Evolutionary conservation across 2,888 invertebrate species (phyloP).

Genomic region (Andrena trimmerana): DNA sequence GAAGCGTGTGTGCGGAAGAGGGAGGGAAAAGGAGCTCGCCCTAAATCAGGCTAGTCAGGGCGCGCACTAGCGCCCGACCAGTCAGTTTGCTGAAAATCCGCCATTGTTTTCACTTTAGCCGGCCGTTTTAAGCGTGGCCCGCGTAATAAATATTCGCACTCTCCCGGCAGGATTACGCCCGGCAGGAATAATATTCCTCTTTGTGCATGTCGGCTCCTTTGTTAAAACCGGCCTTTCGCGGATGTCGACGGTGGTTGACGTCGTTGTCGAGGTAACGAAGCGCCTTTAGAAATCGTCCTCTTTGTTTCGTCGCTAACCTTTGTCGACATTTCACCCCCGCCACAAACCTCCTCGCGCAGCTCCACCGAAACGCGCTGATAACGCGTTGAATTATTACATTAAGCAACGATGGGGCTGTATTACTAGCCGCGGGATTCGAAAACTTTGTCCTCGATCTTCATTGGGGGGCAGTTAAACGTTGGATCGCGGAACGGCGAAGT

Average conservation of each 20-base stretch:
- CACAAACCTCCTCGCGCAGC: no score
- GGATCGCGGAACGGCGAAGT: not conserved
- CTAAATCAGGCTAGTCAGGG: slow-evolving; percentile 64
- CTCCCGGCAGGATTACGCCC: slow-evolving; percentile 76
- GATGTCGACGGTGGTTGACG: slow-evolving; percentile 67
- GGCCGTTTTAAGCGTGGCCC: slow-evolving; percentile 72
- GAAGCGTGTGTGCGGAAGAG: not conserved
- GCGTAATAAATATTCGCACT: slow-evolving; percentile 81
- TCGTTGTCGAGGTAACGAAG: slow-evolving; percentile 73
- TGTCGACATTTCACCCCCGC: slow-evolving; percentile 58
- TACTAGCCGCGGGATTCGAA: not conserved
- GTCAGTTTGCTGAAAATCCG: slow-evolving; percentile 74
- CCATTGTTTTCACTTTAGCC: slow-evolving; percentile 79
- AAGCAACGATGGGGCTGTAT: slow-evolving; percentile 27
- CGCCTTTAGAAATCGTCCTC: slow-evolving; percentile 74
- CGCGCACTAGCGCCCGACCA: slow-evolving; percentile 57
- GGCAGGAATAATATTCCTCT: slow-evolving; percentile 81
- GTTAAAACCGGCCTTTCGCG: slow-evolving; percentile 67
- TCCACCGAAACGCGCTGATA: slow-evolving; percentile 57
- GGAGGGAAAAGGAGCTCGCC: slow-evolving; percentile 13
- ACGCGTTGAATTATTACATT: slow-evolving; percentile 58
- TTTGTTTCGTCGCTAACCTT: slow-evolving; percentile 70
- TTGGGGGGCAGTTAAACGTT: slow-evolving; percentile 18
- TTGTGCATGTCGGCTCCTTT: slow-evolving; percentile 77
- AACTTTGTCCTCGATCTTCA: not conserved